Evolutionary conservation across 1,140 invertebrate genomes (phyloP), one percentile per base, ranked within the genome.

Genomic region (Papilio machaon): DNA sequence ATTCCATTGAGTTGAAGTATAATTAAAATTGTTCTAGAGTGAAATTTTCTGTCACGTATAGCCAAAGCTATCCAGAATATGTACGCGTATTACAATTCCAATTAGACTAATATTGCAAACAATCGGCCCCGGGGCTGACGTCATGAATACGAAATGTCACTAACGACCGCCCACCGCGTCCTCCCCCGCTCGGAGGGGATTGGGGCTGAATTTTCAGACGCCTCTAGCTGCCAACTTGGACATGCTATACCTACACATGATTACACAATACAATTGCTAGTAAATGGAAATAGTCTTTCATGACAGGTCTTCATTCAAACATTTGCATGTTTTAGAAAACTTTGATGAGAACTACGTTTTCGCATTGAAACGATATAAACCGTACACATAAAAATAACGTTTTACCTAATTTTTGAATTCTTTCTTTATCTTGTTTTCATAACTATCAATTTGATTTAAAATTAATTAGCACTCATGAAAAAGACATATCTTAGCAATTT

Each of bases 31-130:
- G 38, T 43, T 19, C 15, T 49, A 30, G 13, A 30, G 30, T n/a
- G 54, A 49, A 43, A 87, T 46, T 89, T 87, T 86, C 84, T 83
- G 84, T 82, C 87, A 87, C 87, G 86, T 88, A 85, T 82, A 81
- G 80, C 3, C 73, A 80, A 81, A 76, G 82, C 86, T 88, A 88
- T 86, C 85, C 80, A 80, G 84, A 87, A 89, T 91, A 91, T 91
- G 87, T 91, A 79, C 58, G 91, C 88, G 85, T 91, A 91, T 93
- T 92, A 93, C 91, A 94, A 93, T 93, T 92, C 87, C 91, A 94
- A 94, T 94, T 94, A 93, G 91, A 93, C 89, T 94, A 94, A 93
- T 92, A 93, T 94, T 91, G 91, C 92, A 94, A 94, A 94, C 91
- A 94, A 94, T 94, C 91, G 92, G 90, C 90, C 90, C 88, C 88